phyloP scores from a whole-genome alignment of 2,113 vertebrate species.

The Marmota monax region DNA sequence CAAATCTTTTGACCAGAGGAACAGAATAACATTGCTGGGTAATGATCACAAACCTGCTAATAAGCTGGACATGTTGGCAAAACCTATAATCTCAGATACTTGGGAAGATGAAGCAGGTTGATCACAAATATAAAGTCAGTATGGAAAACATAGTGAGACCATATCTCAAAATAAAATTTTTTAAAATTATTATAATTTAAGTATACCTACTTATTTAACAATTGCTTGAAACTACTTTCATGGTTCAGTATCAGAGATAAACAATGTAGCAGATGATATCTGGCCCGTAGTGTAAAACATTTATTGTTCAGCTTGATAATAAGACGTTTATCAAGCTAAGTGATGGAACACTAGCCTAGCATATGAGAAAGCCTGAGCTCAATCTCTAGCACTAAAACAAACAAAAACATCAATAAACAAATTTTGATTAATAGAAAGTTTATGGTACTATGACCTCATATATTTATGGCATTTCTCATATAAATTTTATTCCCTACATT shows the following conservation, averaged over 20 bases:
- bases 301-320: no score
- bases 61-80: neutral
- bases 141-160: neutral
- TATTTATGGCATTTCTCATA: neutral
- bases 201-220: no score
- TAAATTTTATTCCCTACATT: neutral
- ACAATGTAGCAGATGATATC: no score
- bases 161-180: neutral
- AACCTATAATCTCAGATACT: neutral
- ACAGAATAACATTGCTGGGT: neutral
- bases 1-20: neutral
- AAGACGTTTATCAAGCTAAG: no score
- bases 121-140: neutral
- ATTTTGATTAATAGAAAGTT: neutral
- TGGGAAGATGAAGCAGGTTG: neutral
- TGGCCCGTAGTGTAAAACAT: no score
- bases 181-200: neutral
- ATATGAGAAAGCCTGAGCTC: no score
- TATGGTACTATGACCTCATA: neutral
- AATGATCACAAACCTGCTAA: neutral
- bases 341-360: no score
- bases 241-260: no score
- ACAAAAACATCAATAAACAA: neutral
- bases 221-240: no score
- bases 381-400: neutral